Evolutionary conservation across 1,140 invertebrate genomes (phyloP).

Genomic region (Euura lappo): DNA sequence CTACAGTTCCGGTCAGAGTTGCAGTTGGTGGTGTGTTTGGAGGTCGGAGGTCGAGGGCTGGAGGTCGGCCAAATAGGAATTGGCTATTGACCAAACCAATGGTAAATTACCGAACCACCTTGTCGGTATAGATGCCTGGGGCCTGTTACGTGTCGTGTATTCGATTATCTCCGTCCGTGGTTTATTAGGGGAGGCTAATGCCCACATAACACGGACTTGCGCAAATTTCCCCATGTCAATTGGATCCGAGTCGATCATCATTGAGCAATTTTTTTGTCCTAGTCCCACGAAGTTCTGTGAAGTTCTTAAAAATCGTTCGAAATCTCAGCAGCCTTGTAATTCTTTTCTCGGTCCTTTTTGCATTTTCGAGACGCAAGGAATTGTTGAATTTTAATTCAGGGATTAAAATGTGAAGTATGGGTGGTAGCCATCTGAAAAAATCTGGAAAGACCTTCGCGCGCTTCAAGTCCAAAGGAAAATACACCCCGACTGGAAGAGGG

Average conservation of each 20-base stretch:
- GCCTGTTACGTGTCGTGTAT: slow-evolving; percentile 56
- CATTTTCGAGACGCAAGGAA: no score
- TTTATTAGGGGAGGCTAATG: slow-evolving; percentile 43
- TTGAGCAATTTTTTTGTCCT: no score
- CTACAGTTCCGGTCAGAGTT: not conserved
- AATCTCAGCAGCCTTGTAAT: no score
- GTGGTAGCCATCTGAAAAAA: not conserved
- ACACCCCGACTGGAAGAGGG: slow-evolving; percentile 1
- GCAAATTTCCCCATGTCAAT: not conserved
- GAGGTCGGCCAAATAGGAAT: slow-evolving; percentile 57
- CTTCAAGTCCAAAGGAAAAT: not conserved
- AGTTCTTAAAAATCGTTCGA: no score
- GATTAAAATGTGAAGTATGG: not conserved
- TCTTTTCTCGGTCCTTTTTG: no score
- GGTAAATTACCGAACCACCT: slow-evolving; percentile 51
- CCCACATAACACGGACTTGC: slow-evolving; percentile 1
- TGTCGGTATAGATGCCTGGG: slow-evolving; percentile 39
- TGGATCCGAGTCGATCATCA: no score
- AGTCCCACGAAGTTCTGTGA: no score
- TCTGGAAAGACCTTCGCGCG: not conserved
- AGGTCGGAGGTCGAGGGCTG: slow-evolving; percentile 31
- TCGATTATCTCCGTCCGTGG: slow-evolving; percentile 54
- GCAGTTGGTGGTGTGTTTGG: not conserved
- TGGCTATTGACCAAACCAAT: slow-evolving; percentile 59
- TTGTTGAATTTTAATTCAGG: not conserved